Percentiles rank a stretch among this genome's conserved stretches.
These are phyloP conservation scores for Notiomystis cincta DNA, from an alignment of 2,113 vertebrate genomes.

Conservation along the genomic window DNA sequence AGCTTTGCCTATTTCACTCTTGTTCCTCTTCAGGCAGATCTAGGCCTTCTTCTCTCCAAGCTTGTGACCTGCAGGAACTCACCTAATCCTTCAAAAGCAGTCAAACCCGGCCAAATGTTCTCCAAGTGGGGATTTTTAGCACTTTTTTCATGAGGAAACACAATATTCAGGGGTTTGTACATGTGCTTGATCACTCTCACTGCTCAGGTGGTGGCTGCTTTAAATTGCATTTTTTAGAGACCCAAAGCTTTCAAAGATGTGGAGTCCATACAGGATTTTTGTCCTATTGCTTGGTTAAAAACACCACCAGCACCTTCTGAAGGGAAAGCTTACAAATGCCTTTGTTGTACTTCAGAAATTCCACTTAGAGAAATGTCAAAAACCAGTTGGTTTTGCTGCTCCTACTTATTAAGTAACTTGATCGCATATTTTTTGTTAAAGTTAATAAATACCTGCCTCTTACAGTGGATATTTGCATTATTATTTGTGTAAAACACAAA, in stretches of 20 bases:
- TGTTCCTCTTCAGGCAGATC: not conserved
- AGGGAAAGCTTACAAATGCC: not conserved
- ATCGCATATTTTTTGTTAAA: not conserved
- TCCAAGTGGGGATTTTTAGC: not conserved
- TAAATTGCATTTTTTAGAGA: not conserved
- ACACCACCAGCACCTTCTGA: not conserved
- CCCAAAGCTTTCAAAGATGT: not conserved
- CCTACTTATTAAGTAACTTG: not conserved
- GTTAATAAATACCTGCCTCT: not conserved
- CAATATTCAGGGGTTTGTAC: not conserved
- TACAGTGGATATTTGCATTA: not conserved
- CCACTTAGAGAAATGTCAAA: not conserved
- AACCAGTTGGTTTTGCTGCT: not conserved
- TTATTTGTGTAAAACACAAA: not conserved
- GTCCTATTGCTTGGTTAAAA: not conserved
- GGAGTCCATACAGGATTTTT: not conserved
- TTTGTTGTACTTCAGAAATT: not conserved
- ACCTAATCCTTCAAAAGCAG: not conserved
- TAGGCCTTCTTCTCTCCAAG: not conserved
- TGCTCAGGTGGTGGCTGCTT: not conserved
- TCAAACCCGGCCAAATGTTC: not conserved
- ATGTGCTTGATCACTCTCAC: rapidly evolving
- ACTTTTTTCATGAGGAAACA: not conserved
- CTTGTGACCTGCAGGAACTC: not conserved
- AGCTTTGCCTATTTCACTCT: not conserved